Base-by-base conservation (phyloP, 2,888 invertebrate species). In the Andrena camellia region DNA sequence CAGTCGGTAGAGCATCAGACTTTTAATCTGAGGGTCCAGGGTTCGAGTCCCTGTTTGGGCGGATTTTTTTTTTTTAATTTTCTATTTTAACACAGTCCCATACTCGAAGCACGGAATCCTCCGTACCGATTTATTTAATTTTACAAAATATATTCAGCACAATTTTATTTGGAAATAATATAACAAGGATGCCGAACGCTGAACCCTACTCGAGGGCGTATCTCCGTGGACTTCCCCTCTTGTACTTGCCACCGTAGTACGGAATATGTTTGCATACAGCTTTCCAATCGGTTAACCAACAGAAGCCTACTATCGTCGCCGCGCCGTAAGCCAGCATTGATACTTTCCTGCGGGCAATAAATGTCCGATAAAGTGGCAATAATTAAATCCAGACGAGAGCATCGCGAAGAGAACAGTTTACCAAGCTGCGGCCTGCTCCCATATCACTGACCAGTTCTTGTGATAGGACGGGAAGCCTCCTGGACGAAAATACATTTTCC, bases 31-130 rank as follows among this genome's bases (percentile, higher is more conserved):
- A 93, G 93, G 93, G 93, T 93, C 93, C 92, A 93, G 93, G 93
- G 93, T 94, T 94, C 94, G 88, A 94, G 93, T 93, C 94, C 93
- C 93, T 93, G 93, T 93, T 94, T 91, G 93, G 92, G 93, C 94
- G 93, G 17, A 35, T 29, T 81, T 68, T 70, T 67, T 79, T 83
- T 86, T 83, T 81, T 35, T 57, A n/a, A n/a, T n/a, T n/a, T n/a
- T n/a, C n/a, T 23, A 57, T 57, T 57, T 57, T 13, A 42, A 17
- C 42, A 17, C 13, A 5, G 17, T 42, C 13, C 42, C 42, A 5
- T 5, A 42, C 2, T 42, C 3, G 13, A 13, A 26, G 23, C 54
- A 54, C 10, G 10, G 2, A 20, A 5, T 54, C 8, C 20, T 23
- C 20, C 54, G 2, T 8, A 6, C 8, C 8, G 20, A 42, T 42